Evolutionary conservation across 2,113 vertebrate genomes (phyloP).

Genomic region (Erythrolamprus reginae): DNA sequence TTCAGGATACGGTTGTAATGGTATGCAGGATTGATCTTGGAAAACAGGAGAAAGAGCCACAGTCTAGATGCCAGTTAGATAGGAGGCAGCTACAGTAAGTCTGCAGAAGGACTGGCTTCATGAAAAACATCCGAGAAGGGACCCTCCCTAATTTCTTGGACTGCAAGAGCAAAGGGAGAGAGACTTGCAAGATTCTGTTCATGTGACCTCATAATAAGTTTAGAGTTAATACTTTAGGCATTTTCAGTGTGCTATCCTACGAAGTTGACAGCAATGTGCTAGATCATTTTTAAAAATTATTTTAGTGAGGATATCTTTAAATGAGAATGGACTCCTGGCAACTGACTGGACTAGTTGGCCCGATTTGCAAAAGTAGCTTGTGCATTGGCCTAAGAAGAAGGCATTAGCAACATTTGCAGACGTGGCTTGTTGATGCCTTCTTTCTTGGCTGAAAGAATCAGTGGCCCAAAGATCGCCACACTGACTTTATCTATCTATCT

Average conservation of each 20-base stretch:
- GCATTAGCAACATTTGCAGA: not conserved
- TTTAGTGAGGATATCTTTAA: not conserved
- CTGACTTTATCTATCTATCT: too few species aligned
- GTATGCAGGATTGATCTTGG: not conserved
- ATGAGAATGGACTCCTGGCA: not conserved
- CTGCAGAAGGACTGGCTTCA: not conserved
- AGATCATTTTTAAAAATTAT: not conserved
- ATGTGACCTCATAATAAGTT: not conserved
- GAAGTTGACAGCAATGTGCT: not conserved
- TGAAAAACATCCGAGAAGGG: not conserved
- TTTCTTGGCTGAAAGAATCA: not conserved
- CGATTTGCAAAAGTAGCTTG: not conserved
- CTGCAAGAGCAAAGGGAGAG: not conserved
- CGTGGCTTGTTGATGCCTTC: not conserved
- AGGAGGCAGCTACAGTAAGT: not conserved
- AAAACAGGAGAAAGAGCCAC: not conserved
- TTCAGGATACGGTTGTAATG: not conserved
- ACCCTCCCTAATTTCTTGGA: not conserved
- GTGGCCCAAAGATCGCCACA: not conserved
- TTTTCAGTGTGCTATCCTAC: not conserved
- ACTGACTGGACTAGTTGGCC: not conserved
- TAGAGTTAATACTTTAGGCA: not conserved
- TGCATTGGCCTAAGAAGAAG: not conserved
- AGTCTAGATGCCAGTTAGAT: not conserved
- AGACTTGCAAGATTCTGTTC: not conserved